Conservation (phyloP, 1,140 invertebrate genomes). For the Diprion similis region DNA sequence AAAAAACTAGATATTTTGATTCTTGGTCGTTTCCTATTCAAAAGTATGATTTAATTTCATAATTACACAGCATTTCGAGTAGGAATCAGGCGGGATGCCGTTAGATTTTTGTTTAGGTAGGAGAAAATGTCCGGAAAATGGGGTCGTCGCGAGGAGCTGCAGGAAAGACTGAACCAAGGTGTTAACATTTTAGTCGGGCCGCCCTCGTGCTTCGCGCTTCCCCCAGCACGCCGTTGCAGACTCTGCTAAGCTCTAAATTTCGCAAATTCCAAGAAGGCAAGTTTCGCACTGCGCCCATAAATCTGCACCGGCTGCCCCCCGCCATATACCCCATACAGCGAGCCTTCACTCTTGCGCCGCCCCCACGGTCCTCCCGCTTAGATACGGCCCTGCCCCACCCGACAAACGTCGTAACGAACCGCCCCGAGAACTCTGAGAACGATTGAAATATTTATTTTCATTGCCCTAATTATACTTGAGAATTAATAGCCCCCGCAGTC, state of each 20-base stretch:
- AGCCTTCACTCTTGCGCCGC: background rate
- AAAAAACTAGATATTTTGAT: too few relatives aligned
- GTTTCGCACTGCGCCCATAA: constrained; percentile 4
- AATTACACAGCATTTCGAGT: too few relatives aligned
- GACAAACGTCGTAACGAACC: background rate
- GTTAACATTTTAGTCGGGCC: background rate
- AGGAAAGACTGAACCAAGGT: background rate
- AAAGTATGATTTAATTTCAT: too few relatives aligned
- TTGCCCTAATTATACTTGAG: background rate
- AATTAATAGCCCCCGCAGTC: too few relatives aligned
- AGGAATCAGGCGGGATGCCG: background rate
- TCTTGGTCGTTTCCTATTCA: too few relatives aligned
- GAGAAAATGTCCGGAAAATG: background rate
- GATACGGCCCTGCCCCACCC: background rate
- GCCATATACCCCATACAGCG: too few relatives aligned
- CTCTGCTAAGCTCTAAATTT: constrained; percentile 5
- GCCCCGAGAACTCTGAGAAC: background rate
- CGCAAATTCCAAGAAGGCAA: constrained; percentile 7
- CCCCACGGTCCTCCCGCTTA: background rate
- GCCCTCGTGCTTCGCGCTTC: background rate
- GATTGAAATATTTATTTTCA: background rate
- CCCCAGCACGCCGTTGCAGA: background rate
- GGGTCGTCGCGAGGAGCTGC: background rate
- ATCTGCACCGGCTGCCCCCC: background rate
- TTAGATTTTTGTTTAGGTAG: background rate